phyloP scores from a whole-genome alignment of 2,888 invertebrate species.

The Polyommatus icarus region DNA sequence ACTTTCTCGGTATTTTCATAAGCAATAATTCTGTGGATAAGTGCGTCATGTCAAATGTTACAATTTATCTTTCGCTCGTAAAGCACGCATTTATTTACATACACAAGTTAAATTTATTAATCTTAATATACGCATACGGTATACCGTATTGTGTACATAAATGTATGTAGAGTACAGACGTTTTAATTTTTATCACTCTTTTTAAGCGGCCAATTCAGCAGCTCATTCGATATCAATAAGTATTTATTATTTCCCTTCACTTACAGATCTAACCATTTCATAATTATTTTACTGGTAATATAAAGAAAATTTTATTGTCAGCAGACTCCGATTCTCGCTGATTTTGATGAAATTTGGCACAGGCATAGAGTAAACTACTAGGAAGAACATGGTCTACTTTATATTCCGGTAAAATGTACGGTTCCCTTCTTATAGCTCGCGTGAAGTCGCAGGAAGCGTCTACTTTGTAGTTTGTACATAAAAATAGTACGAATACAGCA shows the following conservation, averaged over 20 bases:
- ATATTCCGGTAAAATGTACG: neutral
- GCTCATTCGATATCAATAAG: no score
- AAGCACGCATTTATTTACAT: constrained; percentile 24
- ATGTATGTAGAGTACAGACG: neutral
- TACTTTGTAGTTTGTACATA: neutral
- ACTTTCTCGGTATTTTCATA: neutral
- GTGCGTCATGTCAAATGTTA: constrained; percentile 1
- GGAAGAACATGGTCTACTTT: neutral
- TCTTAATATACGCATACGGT: neutral
- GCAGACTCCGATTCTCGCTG: neutral
- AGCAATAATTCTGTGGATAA: constrained; percentile 6
- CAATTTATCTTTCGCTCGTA: constrained; percentile 16
- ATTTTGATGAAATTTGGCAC: neutral
- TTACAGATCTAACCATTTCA: no score
- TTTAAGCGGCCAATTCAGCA: no score
- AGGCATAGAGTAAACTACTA: neutral
- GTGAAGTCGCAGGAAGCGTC: neutral
- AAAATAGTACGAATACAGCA: neutral
- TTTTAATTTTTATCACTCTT: neutral
- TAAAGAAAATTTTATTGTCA: no score
- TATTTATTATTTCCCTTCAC: no score
- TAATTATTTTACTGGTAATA: no score
- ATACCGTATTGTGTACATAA: neutral
- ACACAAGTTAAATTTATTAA: neutral
- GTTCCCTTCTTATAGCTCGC: neutral